Percentiles rank a stretch among this genome's conserved stretches.
Evolutionary conservation across 2,113 vertebrate genomes (phyloP).

Genomic region (Corvus cornix): DNA sequence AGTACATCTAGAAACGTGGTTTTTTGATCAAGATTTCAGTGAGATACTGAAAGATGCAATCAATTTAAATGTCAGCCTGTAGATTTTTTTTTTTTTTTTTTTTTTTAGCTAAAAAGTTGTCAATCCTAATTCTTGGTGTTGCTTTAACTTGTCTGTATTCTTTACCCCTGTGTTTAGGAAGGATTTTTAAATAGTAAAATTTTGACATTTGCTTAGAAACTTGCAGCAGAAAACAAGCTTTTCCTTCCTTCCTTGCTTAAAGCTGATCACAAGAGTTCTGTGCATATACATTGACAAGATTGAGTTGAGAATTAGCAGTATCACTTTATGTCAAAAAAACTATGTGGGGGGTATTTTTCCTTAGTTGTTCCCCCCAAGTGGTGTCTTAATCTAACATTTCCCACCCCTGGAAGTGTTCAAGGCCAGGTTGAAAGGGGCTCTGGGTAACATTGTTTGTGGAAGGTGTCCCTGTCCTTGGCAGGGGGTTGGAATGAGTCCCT

Average conservation of each 20-base stretch:
- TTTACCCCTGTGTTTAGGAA: not conserved
- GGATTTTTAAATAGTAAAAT: slow-evolving; percentile 10
- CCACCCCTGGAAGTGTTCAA: not conserved
- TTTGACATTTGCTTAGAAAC: not conserved
- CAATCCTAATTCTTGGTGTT: not conserved
- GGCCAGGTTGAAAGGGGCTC: not conserved
- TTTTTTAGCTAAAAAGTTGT: not conserved
- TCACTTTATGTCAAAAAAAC: not conserved
- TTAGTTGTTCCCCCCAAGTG: not conserved
- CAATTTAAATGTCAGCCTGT: slow-evolving; percentile 1
- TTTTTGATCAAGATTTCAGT: not conserved
- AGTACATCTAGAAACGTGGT: fast-evolving
- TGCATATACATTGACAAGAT: not conserved
- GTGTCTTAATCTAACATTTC: not conserved
- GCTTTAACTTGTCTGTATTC: not conserved
- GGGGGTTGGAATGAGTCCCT: not conserved
- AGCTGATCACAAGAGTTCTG: not conserved
- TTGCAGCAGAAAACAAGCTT: not conserved
- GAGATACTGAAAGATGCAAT: not conserved
- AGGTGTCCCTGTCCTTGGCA: not conserved
- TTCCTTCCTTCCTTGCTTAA: not conserved
- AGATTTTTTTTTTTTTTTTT: not conserved
- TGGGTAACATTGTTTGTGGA: not conserved
- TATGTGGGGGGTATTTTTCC: not conserved
- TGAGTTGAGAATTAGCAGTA: not conserved